These are phyloP conservation scores for Catamblyrhynchus diadema DNA, from an alignment of 2,797 vertebrate species.

Conservation along the genomic window DNA sequence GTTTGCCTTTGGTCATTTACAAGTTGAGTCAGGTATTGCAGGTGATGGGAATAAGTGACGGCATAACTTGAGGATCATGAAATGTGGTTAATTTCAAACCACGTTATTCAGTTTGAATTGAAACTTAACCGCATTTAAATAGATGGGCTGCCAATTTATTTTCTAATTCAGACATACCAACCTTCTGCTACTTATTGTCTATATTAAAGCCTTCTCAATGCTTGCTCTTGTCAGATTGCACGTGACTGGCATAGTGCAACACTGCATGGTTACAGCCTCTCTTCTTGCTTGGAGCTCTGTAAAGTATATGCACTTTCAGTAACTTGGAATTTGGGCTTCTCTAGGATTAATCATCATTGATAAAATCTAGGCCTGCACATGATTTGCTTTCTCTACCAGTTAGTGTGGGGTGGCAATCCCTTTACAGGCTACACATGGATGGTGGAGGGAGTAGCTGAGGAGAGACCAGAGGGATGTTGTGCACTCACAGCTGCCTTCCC, in stretches of 20 bases:
- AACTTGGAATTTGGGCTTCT: background rate
- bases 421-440: background rate
- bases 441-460: background rate
- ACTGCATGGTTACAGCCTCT: background rate
- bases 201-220: background rate
- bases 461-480: background rate
- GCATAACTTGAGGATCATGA: slow-evolving; percentile 32
- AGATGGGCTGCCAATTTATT: slow-evolving; percentile 52
- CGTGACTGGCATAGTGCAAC: background rate
- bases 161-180: slow-evolving; percentile 46
- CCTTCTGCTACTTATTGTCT: slow-evolving; percentile 59
- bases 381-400: background rate
- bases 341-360: background rate
- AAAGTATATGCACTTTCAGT: rapidly evolving
- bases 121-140: slow-evolving; percentile 66
- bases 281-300: rapidly evolving
- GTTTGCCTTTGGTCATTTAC: slow-evolving; percentile 51
- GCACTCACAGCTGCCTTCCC: background rate
- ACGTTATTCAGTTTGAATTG: slow-evolving; percentile 67
- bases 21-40: slow-evolving; percentile 43
- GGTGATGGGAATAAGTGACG: background rate
- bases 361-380: background rate
- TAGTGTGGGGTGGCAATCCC: background rate
- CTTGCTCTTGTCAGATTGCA: slow-evolving; percentile 25
- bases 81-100: slow-evolving; percentile 64